These are phyloP conservation scores for Lasioglossum calceatum DNA, from an alignment of 2,888 invertebrate species.

Conservation along the genomic window DNA sequence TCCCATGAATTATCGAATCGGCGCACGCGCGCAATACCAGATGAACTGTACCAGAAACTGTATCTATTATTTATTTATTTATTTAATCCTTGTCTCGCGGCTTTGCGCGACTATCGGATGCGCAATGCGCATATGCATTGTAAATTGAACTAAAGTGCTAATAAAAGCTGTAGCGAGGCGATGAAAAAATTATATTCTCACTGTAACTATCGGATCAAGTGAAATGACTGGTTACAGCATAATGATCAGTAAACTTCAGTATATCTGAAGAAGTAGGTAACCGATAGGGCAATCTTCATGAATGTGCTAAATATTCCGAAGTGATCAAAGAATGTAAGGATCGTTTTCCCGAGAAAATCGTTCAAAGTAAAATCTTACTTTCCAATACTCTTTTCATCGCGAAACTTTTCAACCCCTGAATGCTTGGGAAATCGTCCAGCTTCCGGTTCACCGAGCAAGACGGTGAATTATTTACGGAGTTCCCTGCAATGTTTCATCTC, in stretches of 20 bases:
- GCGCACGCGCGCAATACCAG: constrained; percentile 7
- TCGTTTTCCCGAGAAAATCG: not conserved
- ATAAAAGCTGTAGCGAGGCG: not conserved
- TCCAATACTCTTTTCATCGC: not conserved
- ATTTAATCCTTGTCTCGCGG: not conserved
- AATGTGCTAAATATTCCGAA: not conserved
- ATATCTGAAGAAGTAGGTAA: not conserved
- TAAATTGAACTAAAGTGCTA: not conserved
- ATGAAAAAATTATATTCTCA: not conserved
- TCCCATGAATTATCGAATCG: constrained; percentile 53
- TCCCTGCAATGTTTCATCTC: not conserved
- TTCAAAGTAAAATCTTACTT: not conserved
- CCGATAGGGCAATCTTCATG: not conserved
- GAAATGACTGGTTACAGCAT: not conserved
- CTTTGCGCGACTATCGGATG: not conserved
- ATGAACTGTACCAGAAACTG: not conserved
- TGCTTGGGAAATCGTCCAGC: not conserved
- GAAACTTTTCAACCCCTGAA: not conserved
- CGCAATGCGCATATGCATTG: not conserved
- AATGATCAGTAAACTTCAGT: not conserved
- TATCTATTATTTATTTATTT: not conserved
- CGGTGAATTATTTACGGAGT: not conserved
- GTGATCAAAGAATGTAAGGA: not conserved
- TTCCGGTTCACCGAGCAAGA: not conserved
- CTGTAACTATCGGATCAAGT: not conserved